A percentile compares a stretch with the other conserved stretches of the same genome.
Conservation (phyloP, 2,113 vertebrate species). For the Podocnemis expansa region DNA sequence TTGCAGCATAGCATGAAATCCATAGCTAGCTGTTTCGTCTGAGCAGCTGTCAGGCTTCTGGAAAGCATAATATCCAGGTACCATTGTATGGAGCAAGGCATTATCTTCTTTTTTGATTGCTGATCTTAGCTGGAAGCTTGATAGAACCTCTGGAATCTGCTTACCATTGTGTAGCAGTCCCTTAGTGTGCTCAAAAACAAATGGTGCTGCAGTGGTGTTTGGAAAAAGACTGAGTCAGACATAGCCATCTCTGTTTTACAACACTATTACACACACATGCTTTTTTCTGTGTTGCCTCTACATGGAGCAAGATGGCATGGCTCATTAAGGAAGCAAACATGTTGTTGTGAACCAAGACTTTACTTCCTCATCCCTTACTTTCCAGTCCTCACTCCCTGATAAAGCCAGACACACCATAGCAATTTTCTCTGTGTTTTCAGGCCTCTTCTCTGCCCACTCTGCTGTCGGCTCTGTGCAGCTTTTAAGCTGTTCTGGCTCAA, state of each 20-base stretch:
- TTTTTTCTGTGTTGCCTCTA: not conserved
- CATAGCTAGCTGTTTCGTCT: not conserved
- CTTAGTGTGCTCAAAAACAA: not conserved
- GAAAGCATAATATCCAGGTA: not conserved
- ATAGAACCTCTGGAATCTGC: not conserved
- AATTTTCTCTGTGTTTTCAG: not conserved
- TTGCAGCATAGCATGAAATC: conserved; percentile 23
- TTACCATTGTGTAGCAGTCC: no score
- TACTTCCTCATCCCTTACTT: not conserved
- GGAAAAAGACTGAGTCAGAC: not conserved
- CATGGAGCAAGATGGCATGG: no score
- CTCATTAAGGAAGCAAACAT: not conserved
- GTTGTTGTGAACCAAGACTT: not conserved
- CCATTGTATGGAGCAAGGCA: not conserved
- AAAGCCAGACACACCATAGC: not conserved
- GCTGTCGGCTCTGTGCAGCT: not conserved
- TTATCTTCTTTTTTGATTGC: not conserved
- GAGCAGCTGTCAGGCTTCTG: conserved; percentile 9
- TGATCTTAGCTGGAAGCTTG: not conserved
- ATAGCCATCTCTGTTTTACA: not conserved
- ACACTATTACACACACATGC: no score
- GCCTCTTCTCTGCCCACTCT: not conserved
- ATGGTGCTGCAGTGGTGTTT: not conserved
- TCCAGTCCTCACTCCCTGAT: not conserved
- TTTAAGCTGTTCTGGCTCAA: not conserved